Evolutionary conservation across 2,797 vertebrate genomes (phyloP), one percentile per base, ranked within the genome.

Genomic region (Mormyrus hasselquistii): DNA sequence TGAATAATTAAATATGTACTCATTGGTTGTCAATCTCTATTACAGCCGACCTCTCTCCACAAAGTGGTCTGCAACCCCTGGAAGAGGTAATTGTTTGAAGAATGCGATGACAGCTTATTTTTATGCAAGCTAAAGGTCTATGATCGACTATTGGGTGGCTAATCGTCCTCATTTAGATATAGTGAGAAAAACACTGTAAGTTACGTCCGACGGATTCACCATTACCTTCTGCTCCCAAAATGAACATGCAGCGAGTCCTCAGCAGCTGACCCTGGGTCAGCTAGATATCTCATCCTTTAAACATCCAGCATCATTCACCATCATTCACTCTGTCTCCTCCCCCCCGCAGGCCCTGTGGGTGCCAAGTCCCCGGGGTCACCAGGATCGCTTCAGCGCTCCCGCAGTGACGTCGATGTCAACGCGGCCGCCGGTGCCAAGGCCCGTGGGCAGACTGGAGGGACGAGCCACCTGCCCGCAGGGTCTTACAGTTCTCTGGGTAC

Each of bases 401-500:
- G 96, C 90, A 97, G 96, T 50, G 96, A 97, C 89, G 96, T 97
- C 44, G 96, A 97, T 2, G 96, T 97, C 92, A 97, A 96, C 1
- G 96, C 96, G 89, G 96, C 95, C 49, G 95, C 96, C 91, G 96
- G 95, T 91, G 95, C 96, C 94, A 97, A 97, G 92, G 96, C 95
- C 53, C 96, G 96, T 89, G 95, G 95, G 2, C 93, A 95, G 86
- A 93, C 95, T 22, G 89, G 95, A 14, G 87, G 94, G 0, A 89
- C 93, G 0, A 95, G 95, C 79, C 96, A 96, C 94, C 96, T 95
- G 92, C 96, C 96, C 89, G 96, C 96, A 7, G 96, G 96, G 82
- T 97, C 96, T 1, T 97, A 96, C 0, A 95, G 96, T 14, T 97
- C 96, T 73, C 94, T 97, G 95, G 96, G 96, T 97, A 95, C 95